Evolutionary conservation across 2,113 vertebrate genomes (phyloP), one percentile per base, ranked within the genome.

Genomic region (Hymenochirus boettgeri): DNA sequence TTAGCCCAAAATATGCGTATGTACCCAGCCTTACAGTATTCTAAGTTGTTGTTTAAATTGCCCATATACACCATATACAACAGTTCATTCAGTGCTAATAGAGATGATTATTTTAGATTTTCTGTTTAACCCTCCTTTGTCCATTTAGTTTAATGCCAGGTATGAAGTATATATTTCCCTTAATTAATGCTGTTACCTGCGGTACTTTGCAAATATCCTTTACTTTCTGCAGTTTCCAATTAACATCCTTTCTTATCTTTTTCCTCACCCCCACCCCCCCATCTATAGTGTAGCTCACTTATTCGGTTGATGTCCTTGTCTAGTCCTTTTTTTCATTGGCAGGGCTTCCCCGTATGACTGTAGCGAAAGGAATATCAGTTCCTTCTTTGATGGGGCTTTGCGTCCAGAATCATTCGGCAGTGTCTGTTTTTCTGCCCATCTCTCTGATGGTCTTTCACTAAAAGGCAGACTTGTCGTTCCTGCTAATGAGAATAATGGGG

Each of bases 221-320:
- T n/a, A 24, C 29, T 50, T 65, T 48, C 56, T 67, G 65, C 65
- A 67, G 15, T 60, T 66, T 60, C 31, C 53, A 67, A 67, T 67
- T 67, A 67, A 60, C 52, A 33, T 67, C 52, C 52, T 25, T 29
- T 35, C 65, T 67, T 67, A 67, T 67, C 65, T 67, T 47, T 59
- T 45, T 33, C 39, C 35, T 57, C 50, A 60, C 42, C 37, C n/a
- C 42, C 21, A 8, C 25, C n/a, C n/a, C n/a, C n/a, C 69, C 31
- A 26, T 45, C 52, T 35, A 33, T 26, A 47, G 55, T 22, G 58
- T 33, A 31, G 65, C 57, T 67, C 65, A 52, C 55, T 67, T 56
- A 59, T 59, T 37, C 47, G 23, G 47, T 42, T 67, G 65, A 67
- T 48, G 56, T 67, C 65, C 47, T 64, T 71, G 69, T 71, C 69